A percentile compares a stretch with the other conserved stretches of the same genome.
Conservation (phyloP, 2,888 invertebrate species). For the Phyto melanocephala region DNA sequence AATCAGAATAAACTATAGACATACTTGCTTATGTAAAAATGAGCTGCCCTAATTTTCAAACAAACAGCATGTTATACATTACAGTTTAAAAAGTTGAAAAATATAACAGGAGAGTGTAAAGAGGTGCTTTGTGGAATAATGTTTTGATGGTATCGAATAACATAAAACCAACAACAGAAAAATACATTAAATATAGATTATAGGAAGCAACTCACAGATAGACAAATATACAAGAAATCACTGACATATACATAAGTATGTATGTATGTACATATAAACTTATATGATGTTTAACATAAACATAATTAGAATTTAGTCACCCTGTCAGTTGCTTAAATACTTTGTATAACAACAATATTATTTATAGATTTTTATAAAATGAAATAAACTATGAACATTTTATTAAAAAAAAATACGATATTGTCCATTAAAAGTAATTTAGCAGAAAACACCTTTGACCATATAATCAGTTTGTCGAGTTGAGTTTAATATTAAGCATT, state of each 20-base stretch:
- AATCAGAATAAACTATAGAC: too few relatives aligned
- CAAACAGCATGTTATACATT: too few relatives aligned
- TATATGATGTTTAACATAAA: background rate
- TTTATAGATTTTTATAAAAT: slow-evolving; percentile 21
- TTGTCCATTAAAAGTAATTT: too few relatives aligned
- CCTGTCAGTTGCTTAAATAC: background rate
- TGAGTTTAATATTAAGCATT: too few relatives aligned
- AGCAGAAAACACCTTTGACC: too few relatives aligned
- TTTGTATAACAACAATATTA: slow-evolving; percentile 2
- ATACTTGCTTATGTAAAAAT: too few relatives aligned
- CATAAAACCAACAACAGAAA: slow-evolving; percentile 17
- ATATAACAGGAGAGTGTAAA: background rate
- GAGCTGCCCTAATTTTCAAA: too few relatives aligned
- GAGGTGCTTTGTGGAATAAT: background rate
- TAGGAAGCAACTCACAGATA: slow-evolving; percentile 49
- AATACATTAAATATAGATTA: slow-evolving; percentile 54
- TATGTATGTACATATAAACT: background rate
- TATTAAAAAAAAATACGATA: background rate
- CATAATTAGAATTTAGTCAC: background rate
- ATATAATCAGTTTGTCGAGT: too few relatives aligned
- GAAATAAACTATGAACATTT: slow-evolving; percentile 15
- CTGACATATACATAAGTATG: background rate
- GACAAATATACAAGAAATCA: slow-evolving; percentile 1
- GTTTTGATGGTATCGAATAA: slow-evolving; percentile 19
- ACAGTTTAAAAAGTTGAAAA: too few relatives aligned